Percentiles rank a stretch among this genome's conserved stretches.
Conservation (phyloP, 2,797 vertebrate genomes). For the Erpetoichthys calabaricus region DNA sequence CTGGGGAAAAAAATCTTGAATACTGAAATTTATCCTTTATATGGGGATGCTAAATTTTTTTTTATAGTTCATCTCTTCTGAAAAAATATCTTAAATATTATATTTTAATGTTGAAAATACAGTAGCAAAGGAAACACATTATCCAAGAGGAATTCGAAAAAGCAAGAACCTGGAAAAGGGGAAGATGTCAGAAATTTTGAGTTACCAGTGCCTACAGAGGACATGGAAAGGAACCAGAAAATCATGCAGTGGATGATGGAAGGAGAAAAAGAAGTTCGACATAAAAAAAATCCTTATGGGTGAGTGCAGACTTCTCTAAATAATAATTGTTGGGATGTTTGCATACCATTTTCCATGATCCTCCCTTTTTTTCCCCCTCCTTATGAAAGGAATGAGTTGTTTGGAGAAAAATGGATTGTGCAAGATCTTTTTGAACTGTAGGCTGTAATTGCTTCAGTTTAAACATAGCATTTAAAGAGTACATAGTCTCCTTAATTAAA, state of each 20-base stretch:
- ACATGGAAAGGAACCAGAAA: conserved; percentile 84
- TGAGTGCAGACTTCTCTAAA: conserved; percentile 30
- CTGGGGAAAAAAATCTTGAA: too few species aligned
- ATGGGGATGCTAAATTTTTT: not conserved
- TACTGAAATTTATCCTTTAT: not conserved
- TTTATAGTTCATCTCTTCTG: too few species aligned
- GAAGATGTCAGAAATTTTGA: conserved; percentile 52
- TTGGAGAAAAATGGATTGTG: too few species aligned
- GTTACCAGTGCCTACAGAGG: conserved; percentile 56
- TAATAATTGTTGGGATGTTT: not conserved
- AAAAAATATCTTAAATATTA: too few species aligned
- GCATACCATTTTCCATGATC: not conserved
- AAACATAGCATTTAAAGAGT: too few species aligned
- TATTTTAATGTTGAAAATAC: conserved; percentile 12
- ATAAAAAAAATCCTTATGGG: conserved; percentile 78
- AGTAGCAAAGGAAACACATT: conserved; percentile 60
- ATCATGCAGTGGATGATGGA: conserved; percentile 96
- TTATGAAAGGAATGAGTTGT: too few species aligned
- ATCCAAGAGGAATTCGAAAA: conserved; percentile 68
- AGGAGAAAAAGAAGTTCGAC: conserved; percentile 84
- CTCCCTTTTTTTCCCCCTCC: not conserved
- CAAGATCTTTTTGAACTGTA: too few species aligned
- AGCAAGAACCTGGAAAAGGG: conserved; percentile 58
- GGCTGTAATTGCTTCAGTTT: too few species aligned
- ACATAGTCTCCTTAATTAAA: too few species aligned